Base-by-base conservation (phyloP, 2,113 vertebrate genomes). In the Pedetes capensis region DNA sequence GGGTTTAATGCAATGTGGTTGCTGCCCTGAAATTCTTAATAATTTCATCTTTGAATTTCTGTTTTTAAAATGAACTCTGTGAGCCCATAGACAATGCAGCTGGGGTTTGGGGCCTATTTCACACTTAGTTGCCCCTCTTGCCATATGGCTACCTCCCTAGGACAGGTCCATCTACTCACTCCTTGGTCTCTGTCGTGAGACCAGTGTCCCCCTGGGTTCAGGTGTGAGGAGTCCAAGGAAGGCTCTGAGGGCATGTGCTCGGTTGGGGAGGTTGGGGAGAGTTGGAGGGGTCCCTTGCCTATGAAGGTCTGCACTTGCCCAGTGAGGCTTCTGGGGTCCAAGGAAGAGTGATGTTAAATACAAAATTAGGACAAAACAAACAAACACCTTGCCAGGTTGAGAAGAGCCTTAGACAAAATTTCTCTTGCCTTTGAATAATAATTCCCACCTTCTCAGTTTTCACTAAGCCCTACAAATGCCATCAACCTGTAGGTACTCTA, bases 201-300 rank as follows among this genome's bases (percentile, higher is more conserved):
- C 17, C 0, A 18, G 81, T 55, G 5, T 53, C 25, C 12, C 12
- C 25, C 49, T 72, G 37, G 53, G 34, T 66, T 10, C 53, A 68
- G 63, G 18, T 53, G 7, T 4, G 29, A 42, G 57, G 69, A n/a
- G 20, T n/a, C 6, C 22, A 32, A 80, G n/a, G 87, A 42, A 68
- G 23, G 51, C 3, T 49, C 8, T 59, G 61, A 68, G 53, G 6
- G 13, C 49, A 25, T 0, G 4, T 27, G 47, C 16, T 25, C 14
- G 87, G 17, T 3, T 61, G 63, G 6, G 9, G 53, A 51, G 42
- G 9, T 29, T 23, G 13, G 6, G 27, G 14, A 39, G 6, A 22
- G 6, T 1, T 5, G 42, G 44, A 42, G 18, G n/a, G n/a, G 25
- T 9, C 17, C 42, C 12, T 8, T 39, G 59, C 1, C 2, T 23